Base-by-base conservation (phyloP, 2,113 vertebrate species). In the Myodes glareolus region DNA sequence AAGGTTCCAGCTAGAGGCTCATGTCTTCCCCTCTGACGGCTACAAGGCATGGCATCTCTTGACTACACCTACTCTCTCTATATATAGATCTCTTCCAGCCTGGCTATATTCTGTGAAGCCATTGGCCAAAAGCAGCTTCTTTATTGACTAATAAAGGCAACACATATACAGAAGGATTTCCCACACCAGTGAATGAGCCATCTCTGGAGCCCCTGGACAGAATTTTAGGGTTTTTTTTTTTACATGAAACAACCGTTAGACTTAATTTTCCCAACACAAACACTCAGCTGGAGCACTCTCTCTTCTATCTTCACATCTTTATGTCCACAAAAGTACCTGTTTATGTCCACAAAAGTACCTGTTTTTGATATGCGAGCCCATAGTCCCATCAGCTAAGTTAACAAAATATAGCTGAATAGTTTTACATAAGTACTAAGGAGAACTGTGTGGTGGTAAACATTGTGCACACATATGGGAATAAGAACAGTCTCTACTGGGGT, bases 211-310 rank as follows among this genome's bases (percentile, higher is more conserved):
- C 52, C 6, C 55, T 70, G 65, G 10, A 42, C 90, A 4, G 8
- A 76, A 90, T 78, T 91, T 88, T 73, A 92, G 90, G n/a, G n/a
- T n/a, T n/a, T n/a, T 84, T 88, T 39, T 78, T 17, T 90, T 90
- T 90, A 91, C 93, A 52, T 50, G n/a, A 94, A 94, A 95, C 33
- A 77, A 67, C 52, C 58, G 89, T 33, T 85, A 39, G 29, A 86
- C 27, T 72, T 89, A 76, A 88, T 84, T 72, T 92, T 50, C 5
- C 61, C 39, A 16, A 29, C 4, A 81, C 50, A 25, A 23, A 58
- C 23, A 1, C 33, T 58, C 47, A n/a, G 23, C 50, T 82, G 92
- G 11, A 93, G 65, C 58, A 67, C 1, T 6, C 25, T 85, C 42
- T 27, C 25, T 94, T 95, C n/a, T 19, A 78, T 73, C 29, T 94